phyloP scores from a whole-genome alignment of 1,140 invertebrate genomes.

The Cryptotermes secundus region DNA sequence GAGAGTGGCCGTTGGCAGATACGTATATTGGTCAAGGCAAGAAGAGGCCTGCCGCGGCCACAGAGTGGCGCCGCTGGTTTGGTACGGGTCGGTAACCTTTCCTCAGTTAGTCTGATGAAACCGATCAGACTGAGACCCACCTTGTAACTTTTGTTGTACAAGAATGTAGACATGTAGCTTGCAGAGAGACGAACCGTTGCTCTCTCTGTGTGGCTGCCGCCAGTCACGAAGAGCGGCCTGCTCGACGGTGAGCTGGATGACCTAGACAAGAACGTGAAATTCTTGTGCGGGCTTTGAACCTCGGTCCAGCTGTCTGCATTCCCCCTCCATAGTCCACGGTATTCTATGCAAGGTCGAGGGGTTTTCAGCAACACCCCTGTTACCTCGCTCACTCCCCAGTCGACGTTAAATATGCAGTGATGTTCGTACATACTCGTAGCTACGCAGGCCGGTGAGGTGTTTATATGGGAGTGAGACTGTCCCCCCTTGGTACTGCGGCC shows the following conservation, averaged over 20 bases:
- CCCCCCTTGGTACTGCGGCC: no score
- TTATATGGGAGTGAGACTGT: no score
- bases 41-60: no score
- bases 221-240: neutral
- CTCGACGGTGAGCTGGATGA: neutral
- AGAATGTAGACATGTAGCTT: no score
- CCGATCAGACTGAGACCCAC: neutral
- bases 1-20: no score
- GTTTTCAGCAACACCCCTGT: neutral
- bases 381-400: neutral
- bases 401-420: neutral
- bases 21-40: neutral
- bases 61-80: no score
- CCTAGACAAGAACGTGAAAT: conserved; percentile 28
- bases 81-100: neutral
- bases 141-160: no score
- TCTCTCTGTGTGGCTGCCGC: neutral
- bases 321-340: neutral
- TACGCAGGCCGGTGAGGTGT: no score
- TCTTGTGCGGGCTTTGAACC: conserved; percentile 27
- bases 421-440: no score
- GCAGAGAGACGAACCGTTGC: neutral
- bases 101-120: neutral
- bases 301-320: neutral
- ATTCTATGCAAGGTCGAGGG: neutral